Evolutionary conservation across 2,113 vertebrate species (phyloP), one percentile per base, ranked within the genome.

Genomic region (Equus quagga): DNA sequence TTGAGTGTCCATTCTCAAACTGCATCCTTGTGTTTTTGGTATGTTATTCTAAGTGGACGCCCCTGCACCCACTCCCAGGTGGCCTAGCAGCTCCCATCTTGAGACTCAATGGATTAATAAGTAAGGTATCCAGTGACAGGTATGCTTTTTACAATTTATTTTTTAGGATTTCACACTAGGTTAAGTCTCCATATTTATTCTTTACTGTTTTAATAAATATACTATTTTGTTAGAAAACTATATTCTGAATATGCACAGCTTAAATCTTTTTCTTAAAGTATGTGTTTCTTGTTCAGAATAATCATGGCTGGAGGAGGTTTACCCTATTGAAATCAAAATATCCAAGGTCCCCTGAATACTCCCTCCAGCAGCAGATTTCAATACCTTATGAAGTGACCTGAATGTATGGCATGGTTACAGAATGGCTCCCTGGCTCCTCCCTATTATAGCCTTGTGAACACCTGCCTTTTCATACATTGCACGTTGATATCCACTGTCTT

Each of bases 121-220:
- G 12, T 33, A 8, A 93, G 17, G 3, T 11, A 21, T 17, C 28
- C 11, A 67, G 15, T 72, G 26, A 41, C 23, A 84, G 17, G 17
- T 26, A 18, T n/a, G n/a, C 18, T 87, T 69, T 64, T 23, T 26
- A 70, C 21, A 84, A 79, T 41, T 56, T 33, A n/a, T 28, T 11
- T 41, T 80, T 86, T n/a, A 76, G 36, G 23, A 58, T 56, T 56
- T 8, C 21, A 15, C 13, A 73, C 44, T 80, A 80, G 10, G 12
- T 51, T 58, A 97, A 70, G 13, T 15, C 24, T 94, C 96, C 54
- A 8, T 82, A 49, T 83, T 62, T 73, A 65, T 36, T 31, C 44
- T 88, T 87, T 79, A n/a, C 19, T 49, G 1, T 69, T 81, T 75
- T 28, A 70, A 65, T 65, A 49, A 81, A 56, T 56, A 73, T 17